Base-by-base conservation (phyloP, 2,797 vertebrate species). In the Notolepis coatsorum region DNA sequence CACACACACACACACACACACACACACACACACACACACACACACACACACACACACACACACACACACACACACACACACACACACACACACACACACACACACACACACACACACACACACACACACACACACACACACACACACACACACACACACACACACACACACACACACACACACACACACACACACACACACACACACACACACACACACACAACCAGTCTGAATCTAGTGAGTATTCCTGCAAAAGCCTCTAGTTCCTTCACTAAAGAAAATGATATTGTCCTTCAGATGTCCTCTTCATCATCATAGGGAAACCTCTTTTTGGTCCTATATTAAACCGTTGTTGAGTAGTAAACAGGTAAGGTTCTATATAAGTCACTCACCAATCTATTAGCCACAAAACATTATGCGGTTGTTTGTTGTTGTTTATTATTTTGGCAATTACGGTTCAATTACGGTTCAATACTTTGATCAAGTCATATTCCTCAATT, bases 301-400 rank as follows among this genome's bases (percentile, higher is more conserved):
- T n/a, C 23, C 51, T 20, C 20, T 37, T 54, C 42, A 45, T 60
- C 55, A 13, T 6, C 37, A 62, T 31, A 10, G n/a, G 43, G 28
- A 38, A 56, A 75, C 59, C 60, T 54, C 45, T 43, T 70, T 70
- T 61, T 59, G 47, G 69, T 31, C 30, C 30, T 4, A 30, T 30
- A 30, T 4, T 5, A 5, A 10, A 33, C 31, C 31, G 13, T 12
- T 33, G 2, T 12, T 33, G 8, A 10, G 13, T 8, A 8, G 31
- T 33, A 7, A 33, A 5, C 13, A 33, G 8, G 4, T 33, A 2
- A 7, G 2, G 31, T 33, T 33, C 31, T 12, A 33, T 33, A 5
- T 10, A 5, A 1, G 31, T 3, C 2, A 33, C 2, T 8, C 2
- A 5, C 1, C 2, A 7, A 33, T 12, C n/a, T n/a, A n/a, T n/a